Base-by-base conservation (phyloP, 2,888 invertebrate genomes). In the Monopis laevigella region DNA sequence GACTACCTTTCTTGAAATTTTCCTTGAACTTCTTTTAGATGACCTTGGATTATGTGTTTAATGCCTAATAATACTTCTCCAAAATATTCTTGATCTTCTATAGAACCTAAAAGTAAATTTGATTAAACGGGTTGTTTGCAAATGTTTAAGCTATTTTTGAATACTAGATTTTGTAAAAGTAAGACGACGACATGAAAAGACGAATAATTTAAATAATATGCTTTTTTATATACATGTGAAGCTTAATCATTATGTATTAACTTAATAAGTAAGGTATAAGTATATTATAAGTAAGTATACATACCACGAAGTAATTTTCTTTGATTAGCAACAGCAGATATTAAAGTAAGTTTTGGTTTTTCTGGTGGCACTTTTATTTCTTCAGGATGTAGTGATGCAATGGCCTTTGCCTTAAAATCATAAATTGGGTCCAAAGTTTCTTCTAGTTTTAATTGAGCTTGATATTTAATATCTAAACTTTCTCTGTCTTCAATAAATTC, bases 61-160 rank as follows among this genome's bases (percentile, higher is more conserved):
- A 93, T 91, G 45, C 88, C 92, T 49, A 87, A 67, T 35, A 93
- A 80, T 16, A 93, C 87, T 63, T 92, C 92, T 26, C 88, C 87
- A 59, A 92, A 88, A 71, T 89, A 91, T 62, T 92, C 92, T 56
- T 92, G 91, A 53, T 91, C 89, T 59, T 88, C 87, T 42, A 86
- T 65, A 18, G 86, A 84, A 47, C 85, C 87, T 87, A 68, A 44
- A 58, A 66, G 48, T 45, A 48, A 47, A 52, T 51, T 53, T 27
- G 17, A n/a, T 36, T 14, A 28, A 28, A 21, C 24, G 8, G 11
- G n/a, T n/a, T n/a, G n/a, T n/a, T n/a, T n/a, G n/a, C n/a, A 16
- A 16, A 32, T 8, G 14, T 32, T 12, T 12, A 10, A 29, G 6
- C 8, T 17, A 6, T 32, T 17, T 17, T 14, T 3, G 3, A 32